phyloP scores from a whole-genome alignment of 2,888 invertebrate species.

The Rhopalosiphum nymphaeae region DNA sequence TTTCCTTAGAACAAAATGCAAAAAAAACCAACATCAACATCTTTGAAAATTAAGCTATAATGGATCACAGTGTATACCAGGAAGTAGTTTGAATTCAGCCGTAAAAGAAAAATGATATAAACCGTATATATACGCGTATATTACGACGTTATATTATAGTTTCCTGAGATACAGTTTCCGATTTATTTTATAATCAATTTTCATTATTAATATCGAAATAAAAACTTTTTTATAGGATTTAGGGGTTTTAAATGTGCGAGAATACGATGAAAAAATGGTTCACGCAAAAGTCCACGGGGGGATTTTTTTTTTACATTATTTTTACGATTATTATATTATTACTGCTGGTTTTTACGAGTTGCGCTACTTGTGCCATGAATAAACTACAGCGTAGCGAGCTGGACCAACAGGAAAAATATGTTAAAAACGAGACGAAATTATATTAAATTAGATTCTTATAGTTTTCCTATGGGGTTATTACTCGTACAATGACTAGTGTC shows the following conservation, averaged over 20 bases:
- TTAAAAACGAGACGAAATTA: constrained; percentile 54
- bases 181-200: constrained; percentile 61
- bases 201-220: constrained; percentile 58
- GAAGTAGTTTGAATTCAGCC: background rate
- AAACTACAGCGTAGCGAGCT: constrained; percentile 28
- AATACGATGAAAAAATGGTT: constrained; percentile 49
- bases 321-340: constrained; percentile 64
- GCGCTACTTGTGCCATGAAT: constrained; percentile 56
- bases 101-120: constrained; percentile 48
- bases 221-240: constrained; percentile 60
- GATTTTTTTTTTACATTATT: constrained; percentile 54
- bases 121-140: background rate
- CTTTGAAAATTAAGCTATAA: constrained; percentile 9
- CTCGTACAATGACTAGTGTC: constrained; percentile 7
- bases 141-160: constrained; percentile 2
- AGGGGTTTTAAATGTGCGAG: constrained; percentile 45
- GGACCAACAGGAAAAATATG: constrained; percentile 28
- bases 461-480: constrained; percentile 32
- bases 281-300: constrained; percentile 26
- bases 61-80: background rate
- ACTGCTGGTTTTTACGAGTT: constrained; percentile 58
- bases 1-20: background rate
- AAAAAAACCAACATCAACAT: constrained; percentile 4
- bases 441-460: constrained; percentile 59
- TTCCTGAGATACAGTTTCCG: constrained; percentile 31